Conservation (phyloP, 1,140 invertebrate species). For the Drosophila bocqueti region DNA sequence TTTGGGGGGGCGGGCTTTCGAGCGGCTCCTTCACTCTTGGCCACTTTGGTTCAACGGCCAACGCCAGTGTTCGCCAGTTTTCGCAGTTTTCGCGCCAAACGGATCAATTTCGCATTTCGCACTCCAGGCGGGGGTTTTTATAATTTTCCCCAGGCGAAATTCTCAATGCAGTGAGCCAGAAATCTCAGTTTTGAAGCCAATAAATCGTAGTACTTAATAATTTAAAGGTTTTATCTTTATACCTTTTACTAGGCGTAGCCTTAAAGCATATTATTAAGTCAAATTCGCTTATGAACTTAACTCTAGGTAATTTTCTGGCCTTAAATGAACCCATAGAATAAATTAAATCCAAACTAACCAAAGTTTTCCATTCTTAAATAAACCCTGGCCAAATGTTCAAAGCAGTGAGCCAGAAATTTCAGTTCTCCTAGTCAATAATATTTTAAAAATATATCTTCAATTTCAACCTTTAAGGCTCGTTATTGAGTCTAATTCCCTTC, state of each 20-base stretch:
- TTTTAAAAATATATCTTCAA: too few species aligned
- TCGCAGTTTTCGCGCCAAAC: not conserved
- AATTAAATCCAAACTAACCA: not conserved
- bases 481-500: not conserved
- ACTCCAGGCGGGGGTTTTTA: not conserved
- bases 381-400: not conserved
- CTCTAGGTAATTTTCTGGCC: not conserved
- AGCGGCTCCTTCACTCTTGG: not conserved
- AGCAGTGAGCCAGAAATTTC: too few species aligned
- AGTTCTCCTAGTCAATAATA: too few species aligned
- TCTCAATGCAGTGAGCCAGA: not conserved
- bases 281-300: not conserved
- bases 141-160: not conserved
- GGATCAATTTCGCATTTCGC: slow-evolving; percentile 32
- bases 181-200: not conserved
- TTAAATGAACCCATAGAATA: not conserved
- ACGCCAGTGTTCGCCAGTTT: too few species aligned
- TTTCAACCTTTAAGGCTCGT: too few species aligned
- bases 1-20: not conserved
- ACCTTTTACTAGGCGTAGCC: not conserved
- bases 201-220: not conserved
- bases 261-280: not conserved
- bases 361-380: not conserved
- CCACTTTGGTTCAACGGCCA: slow-evolving; percentile 17
- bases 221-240: not conserved